These are phyloP conservation scores for Micromussa lordhowensis DNA, from an alignment of 92 coral and sea anemone genomes.

Conservation along the genomic window DNA sequence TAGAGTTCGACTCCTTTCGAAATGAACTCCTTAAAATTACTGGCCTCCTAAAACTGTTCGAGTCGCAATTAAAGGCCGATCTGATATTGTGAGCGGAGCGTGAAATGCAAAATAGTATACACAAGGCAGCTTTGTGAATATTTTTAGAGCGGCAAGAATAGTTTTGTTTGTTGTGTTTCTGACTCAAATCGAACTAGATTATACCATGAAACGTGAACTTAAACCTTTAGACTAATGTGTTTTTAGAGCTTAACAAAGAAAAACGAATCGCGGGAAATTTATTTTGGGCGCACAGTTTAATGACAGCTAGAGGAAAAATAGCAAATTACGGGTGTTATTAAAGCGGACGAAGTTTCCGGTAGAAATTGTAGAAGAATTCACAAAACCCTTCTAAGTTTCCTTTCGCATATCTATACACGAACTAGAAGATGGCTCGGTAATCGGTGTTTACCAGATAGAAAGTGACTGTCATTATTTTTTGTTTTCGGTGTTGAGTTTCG, in stretches of 20 bases:
- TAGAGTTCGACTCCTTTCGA: conserved; percentile 53
- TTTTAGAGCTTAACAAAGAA: conserved; percentile 10
- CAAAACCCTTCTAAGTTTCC: conserved; percentile 48
- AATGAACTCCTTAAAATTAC: conserved; percentile 66
- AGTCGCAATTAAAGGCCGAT: conserved; percentile 62
- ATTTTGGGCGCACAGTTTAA: conserved; percentile 16
- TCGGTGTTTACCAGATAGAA: conserved; percentile 67
- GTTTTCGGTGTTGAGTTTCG: conserved; percentile 58
- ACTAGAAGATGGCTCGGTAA: conserved; percentile 35
- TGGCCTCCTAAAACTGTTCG: conserved; percentile 46
- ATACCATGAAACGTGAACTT: conserved; percentile 3
- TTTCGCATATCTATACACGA: conserved; percentile 68
- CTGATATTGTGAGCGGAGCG: conserved; percentile 55
- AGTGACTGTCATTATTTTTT: conserved; percentile 55
- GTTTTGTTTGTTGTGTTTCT: conserved; percentile 12
- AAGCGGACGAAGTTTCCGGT: conserved; percentile 37
- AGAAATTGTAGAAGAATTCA: conserved; percentile 65
- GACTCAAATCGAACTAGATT: neutral
- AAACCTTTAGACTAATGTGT: neutral
- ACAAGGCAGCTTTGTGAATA: conserved; percentile 48
- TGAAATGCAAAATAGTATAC: conserved; percentile 68
- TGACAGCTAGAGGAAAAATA: conserved; percentile 40
- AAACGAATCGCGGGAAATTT: conserved; percentile 29
- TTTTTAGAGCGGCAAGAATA: conserved; percentile 17
- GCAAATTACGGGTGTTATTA: conserved; percentile 43